A percentile compares a stretch with the other conserved stretches of the same genome.
Conservation (phyloP, 2,797 vertebrate genomes). For the Halcyon chelicuti region DNA sequence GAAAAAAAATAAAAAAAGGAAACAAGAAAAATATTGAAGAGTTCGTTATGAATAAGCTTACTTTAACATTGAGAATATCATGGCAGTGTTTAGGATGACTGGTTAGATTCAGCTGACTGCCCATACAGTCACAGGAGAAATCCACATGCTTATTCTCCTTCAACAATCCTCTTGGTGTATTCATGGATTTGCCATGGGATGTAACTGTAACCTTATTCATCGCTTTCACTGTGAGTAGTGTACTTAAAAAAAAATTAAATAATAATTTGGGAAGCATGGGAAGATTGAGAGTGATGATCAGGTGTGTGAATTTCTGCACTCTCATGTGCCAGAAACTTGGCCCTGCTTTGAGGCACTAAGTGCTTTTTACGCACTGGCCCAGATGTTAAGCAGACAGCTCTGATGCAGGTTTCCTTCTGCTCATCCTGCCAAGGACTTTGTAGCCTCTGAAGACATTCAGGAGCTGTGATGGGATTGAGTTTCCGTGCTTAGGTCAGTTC, state of each 20-base stretch:
- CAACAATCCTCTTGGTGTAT: slow-evolving; percentile 51
- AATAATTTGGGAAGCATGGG: background rate
- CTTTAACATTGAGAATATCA: slow-evolving; percentile 6
- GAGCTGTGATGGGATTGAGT: slow-evolving; percentile 63
- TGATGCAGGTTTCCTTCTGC: slow-evolving; percentile 49
- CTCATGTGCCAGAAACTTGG: slow-evolving; percentile 18
- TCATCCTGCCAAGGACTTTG: slow-evolving; percentile 62
- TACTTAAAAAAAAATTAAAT: background rate
- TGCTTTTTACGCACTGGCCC: slow-evolving; percentile 27
- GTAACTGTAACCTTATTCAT: slow-evolving; percentile 45
- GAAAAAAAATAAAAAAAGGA: background rate
- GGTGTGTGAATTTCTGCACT: slow-evolving; percentile 34
- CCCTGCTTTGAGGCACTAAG: background rate
- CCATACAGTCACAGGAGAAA: slow-evolving; percentile 37
- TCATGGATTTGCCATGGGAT: slow-evolving; percentile 50
- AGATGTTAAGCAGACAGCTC: slow-evolving; percentile 54
- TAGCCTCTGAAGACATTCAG: slow-evolving; percentile 60
- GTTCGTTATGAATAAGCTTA: slow-evolving; percentile 42
- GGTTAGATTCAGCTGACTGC: slow-evolving; percentile 47
- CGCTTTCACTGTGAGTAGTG: slow-evolving; percentile 20
- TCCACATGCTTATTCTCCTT: slow-evolving; percentile 67
- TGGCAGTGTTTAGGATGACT: slow-evolving; percentile 38
- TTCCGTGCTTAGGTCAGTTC: slow-evolving; percentile 75
- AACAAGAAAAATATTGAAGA: slow-evolving; percentile 43
- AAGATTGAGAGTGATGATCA: slow-evolving; percentile 16